Evolutionary conservation across 1,140 invertebrate species (phyloP), one percentile per base, ranked within the genome.

Genomic region (Maniola jurtina): DNA sequence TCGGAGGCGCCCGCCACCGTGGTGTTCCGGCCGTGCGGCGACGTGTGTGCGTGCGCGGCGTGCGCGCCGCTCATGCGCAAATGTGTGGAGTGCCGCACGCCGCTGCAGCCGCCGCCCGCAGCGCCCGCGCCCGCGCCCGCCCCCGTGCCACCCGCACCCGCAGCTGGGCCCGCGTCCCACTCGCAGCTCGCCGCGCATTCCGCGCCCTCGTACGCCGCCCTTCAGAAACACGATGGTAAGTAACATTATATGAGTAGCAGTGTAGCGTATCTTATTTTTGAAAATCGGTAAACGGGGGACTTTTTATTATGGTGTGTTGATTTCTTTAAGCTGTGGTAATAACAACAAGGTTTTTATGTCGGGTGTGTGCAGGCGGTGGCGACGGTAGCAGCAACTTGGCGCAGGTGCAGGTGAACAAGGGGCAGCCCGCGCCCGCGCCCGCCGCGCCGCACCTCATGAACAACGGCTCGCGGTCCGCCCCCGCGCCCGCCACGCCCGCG

Each of bases 31-130:
- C 98, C 98, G 4, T 99, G 98, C 91, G 95, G 96, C 61, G 98
- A 99, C 90, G 97, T 99, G 94, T 96, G 96, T 88, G 97, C 97
- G 34, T 99, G 98, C 92, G 96, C 96, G 80, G 95, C 94, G 72
- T 99, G 98, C 92, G 96, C 97, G 61, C 94, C 95, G 58, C 93
- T 99, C 58, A 98, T 99, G 97, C 98, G 98, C 92, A 99, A 98
- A 91, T 99, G 98, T 92, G 96, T 99, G 0, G 94, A 97, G 77
- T 99, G 98, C 87, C 93, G 98, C 70, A 94, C 96, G 8, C 95
- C 96, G 77, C 97, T 99, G 79, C 96, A 96, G 69, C 93, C 94
- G 78, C 94, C 95, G 86, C 45, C 87, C 94, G 57, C 93, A 93
- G 11, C 94, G 95, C 77, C 76, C 13, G 10, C 68, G 56, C 15